Evolutionary conservation across 1,140 invertebrate genomes (phyloP), one percentile per base, ranked within the genome.

Genomic region (Apis florea): DNA sequence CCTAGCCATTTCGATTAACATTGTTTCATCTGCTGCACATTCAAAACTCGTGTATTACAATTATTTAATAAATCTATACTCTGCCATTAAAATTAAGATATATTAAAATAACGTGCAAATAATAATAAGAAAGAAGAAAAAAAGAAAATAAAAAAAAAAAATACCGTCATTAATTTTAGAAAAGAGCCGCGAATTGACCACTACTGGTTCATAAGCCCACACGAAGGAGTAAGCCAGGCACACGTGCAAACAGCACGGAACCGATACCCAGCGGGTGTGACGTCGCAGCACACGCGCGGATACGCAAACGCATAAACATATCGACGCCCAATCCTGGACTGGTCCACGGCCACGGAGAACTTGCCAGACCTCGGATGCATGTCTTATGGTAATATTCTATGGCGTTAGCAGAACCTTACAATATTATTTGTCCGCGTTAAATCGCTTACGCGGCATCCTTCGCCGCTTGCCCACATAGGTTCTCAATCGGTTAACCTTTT

Each of bases 281-380:
- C 72, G 79, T 74, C 79, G 79, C 64, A 76, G 84, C 80, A 88
- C 84, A 88, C 83, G 83, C 85, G 88, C 86, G 89, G 91, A 90
- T 91, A 89, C 86, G 87, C 85, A 89, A 90, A 90, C 85, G 88
- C 90, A 90, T 91, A 92, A 91, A 92, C 90, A 91, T 92, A 92
- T 91, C 70, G 64, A 75, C 63, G 61, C 53, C 49, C 67, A 68
- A 83, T 61, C 70, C 19, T 19, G 51, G 49, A 24, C 68, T 67
- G 66, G 64, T 66, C 54, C 47, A 21, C 54, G 78, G 24, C 71
- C 15, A 58, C 70, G 75, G 66, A 61, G 59, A 82, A 82, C 71
- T 77, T 63, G 70, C 53, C 63, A n/a, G 86, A 70, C 49, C 69
- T 72, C 58, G 80, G 86, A 89, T 82, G 89, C 88, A 86, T 92